Conservation (phyloP, 2,113 vertebrate genomes). For the Heliornis fulica region DNA sequence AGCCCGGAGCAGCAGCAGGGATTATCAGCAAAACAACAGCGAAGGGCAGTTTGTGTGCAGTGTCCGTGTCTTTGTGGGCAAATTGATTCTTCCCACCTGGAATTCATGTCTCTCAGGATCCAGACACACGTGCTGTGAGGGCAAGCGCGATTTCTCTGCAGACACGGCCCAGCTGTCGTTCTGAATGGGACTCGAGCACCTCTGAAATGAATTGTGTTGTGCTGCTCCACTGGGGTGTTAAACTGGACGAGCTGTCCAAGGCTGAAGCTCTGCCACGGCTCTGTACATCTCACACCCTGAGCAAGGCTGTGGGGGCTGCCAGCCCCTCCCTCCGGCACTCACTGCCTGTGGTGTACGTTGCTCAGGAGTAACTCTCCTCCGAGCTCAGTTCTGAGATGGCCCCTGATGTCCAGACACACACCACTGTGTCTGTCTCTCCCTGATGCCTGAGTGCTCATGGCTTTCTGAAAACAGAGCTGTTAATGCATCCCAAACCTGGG, state of each 20-base stretch:
- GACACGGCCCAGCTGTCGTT: neutral
- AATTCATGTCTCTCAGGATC: neutral
- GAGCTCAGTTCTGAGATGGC: neutral
- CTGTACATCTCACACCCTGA: neutral
- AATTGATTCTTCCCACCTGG: neutral
- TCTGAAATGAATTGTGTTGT: neutral
- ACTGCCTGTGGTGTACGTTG: neutral
- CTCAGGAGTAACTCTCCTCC: neutral
- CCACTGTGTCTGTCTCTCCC: neutral
- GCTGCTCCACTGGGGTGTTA: neutral
- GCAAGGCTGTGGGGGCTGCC: neutral
- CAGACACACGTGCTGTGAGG: neutral
- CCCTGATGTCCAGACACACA: neutral
- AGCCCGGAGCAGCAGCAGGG: neutral
- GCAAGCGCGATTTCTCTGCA: neutral
- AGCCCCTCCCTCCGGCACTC: neutral
- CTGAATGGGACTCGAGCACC: neutral
- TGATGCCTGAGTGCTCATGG: neutral
- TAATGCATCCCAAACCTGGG: neutral
- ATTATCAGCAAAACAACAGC: neutral
- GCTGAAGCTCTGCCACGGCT: neutral
- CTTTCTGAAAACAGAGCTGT: neutral
- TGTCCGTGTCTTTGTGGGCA: neutral
- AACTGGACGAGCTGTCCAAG: neutral
- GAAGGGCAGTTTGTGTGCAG: neutral